These are phyloP conservation scores for Tragulus kanchil DNA, from an alignment of 2,113 vertebrate species.

Conservation along the genomic window DNA sequence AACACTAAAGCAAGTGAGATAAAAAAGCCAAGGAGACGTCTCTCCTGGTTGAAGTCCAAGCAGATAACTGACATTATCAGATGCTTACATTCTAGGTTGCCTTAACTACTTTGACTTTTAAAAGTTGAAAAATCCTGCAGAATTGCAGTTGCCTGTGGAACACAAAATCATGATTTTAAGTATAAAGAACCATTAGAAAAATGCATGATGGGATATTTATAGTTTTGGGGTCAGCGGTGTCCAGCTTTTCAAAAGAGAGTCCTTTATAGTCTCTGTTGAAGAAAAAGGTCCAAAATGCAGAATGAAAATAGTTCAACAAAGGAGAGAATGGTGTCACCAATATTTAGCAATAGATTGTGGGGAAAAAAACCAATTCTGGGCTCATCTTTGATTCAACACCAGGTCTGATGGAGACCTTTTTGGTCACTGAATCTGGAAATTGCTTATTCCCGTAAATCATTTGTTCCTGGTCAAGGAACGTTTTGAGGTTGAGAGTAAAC, in stretches of 20 bases:
- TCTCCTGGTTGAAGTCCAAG: constrained; percentile 77
- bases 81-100: constrained; percentile 83
- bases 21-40: constrained; percentile 67
- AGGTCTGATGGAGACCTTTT: not conserved
- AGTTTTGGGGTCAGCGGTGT: not conserved
- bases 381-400: constrained; percentile 48
- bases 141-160: constrained; percentile 9
- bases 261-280: not conserved
- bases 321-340: constrained; percentile 25
- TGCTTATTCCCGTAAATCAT: constrained; percentile 61
- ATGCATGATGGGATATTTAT: not conserved
- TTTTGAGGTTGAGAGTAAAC: constrained; percentile 63
- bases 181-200: constrained; percentile 21
- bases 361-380: not conserved
- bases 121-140: constrained; percentile 71
- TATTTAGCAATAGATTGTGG: constrained; percentile 24
- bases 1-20: constrained; percentile 73
- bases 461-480: constrained; percentile 51
- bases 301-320: constrained; percentile 50
- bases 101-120: constrained; percentile 83
- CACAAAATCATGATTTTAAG: not conserved
- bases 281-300: constrained; percentile 13
- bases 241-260: not conserved
- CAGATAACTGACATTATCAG: constrained; percentile 73
- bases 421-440: not conserved